phyloP scores from a whole-genome alignment of 1,140 invertebrate species.

The Octopus bimaculoides region DNA sequence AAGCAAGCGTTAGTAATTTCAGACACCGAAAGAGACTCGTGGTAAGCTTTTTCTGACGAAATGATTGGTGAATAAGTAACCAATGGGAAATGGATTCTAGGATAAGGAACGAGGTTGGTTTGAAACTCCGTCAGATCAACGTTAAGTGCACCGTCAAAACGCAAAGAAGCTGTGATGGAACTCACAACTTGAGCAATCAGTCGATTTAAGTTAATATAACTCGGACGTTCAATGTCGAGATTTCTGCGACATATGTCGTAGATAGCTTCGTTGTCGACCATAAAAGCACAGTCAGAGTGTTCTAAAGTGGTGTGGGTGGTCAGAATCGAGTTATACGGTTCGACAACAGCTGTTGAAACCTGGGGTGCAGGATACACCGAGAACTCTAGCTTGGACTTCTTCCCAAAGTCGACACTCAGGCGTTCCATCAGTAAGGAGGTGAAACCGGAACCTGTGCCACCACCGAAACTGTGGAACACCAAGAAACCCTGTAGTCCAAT shows the following conservation, averaged over 20 bases:
- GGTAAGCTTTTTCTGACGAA: background rate
- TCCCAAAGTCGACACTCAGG: constrained; percentile 82
- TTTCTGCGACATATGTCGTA: constrained; percentile 64
- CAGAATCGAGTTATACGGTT: constrained; percentile 58
- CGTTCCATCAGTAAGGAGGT: constrained; percentile 84
- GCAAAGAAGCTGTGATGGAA: constrained; percentile 63
- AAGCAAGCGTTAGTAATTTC: constrained; percentile 85
- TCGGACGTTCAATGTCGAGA: constrained; percentile 53
- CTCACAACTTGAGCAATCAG: constrained; percentile 57
- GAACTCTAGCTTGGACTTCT: constrained; percentile 74
- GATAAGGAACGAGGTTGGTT: constrained; percentile 63
- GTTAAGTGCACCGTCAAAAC: constrained; percentile 73
- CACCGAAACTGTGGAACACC: constrained; percentile 36
- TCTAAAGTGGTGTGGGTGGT: constrained; percentile 63
- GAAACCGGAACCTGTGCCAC: constrained; percentile 69
- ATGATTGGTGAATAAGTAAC: constrained; percentile 44
- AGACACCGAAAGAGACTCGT: constrained; percentile 57
- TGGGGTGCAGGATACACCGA: constrained; percentile 52
- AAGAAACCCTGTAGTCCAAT: constrained; percentile 43
- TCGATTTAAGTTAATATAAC: constrained; percentile 40
- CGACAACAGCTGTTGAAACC: constrained; percentile 55
- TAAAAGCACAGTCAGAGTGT: constrained; percentile 72
- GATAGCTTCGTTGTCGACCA: constrained; percentile 60
- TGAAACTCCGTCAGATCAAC: constrained; percentile 71
- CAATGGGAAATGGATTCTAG: constrained; percentile 36